Evolutionary conservation across 2,113 vertebrate species (phyloP), one percentile per base, ranked within the genome.

Genomic region (Zootoca vivipara): DNA sequence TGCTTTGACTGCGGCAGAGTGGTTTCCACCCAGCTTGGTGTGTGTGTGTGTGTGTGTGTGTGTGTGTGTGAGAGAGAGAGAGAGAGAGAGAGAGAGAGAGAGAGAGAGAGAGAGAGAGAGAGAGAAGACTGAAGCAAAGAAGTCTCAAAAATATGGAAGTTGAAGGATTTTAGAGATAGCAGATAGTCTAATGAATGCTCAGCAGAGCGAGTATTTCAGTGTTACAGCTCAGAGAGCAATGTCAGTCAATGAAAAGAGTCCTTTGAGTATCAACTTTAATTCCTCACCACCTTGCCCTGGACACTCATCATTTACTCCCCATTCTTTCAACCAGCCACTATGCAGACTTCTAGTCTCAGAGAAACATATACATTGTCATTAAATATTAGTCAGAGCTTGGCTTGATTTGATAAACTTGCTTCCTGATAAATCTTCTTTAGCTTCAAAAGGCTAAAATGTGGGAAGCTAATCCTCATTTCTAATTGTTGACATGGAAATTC

Each of bases 341-440:
- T 89, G 38, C 82, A 87, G 65, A 85, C 89, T 62, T 3, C 18
- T 65, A 30, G 28, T 64, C 26, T 74, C 18, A 67, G 75, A 80
- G 88, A 89, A 88, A 77, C 24, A 0, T 72, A 73, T 82, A 7
- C 78, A 83, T 88, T 92, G 28, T 82, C 70, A 82, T 65, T 73
- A 26, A 86, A 52, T 40, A 87, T 87, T 91, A 85, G 40, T 33
- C 20, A 86, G 82, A 88, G 56, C 33, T 83, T 84, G 22, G 89
- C 78, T 75, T 79, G 64, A 26, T 90, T 93, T 89, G 91, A 92
- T 92, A 87, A 89, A 52, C 65, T 92, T 93, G 65, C 58, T 91
- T 92, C 46, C 12, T 52, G 46, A 52, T 52, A 52, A 78, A 77
- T 77, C 40, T 86, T 80, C 83, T 89, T 58, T 20, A 93, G 73